These are phyloP conservation scores for Eilema caniola DNA, from an alignment of 2,888 invertebrate species.

Conservation along the genomic window DNA sequence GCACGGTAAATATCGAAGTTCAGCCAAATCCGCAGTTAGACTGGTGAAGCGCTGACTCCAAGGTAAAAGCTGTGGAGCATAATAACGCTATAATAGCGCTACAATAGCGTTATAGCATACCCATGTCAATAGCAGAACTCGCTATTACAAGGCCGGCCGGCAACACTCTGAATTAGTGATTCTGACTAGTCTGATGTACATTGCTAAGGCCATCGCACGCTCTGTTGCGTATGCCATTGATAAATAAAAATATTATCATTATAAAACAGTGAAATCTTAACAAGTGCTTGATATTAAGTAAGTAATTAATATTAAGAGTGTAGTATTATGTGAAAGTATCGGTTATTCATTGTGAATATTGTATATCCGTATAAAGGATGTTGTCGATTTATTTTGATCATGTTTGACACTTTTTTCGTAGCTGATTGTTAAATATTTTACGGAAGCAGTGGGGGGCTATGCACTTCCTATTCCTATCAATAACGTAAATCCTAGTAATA, in stretches of 20 bases:
- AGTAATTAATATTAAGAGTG: not conserved
- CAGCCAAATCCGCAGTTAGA: too few species aligned
- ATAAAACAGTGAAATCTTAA: not conserved
- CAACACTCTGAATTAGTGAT: not conserved
- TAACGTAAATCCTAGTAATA: not conserved
- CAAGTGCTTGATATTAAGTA: not conserved
- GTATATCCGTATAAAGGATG: not conserved
- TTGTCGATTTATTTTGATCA: conserved; percentile 4
- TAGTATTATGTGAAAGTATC: not conserved
- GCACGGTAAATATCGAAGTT: too few species aligned
- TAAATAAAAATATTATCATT: not conserved
- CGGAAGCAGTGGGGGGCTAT: not conserved
- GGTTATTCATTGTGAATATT: not conserved
- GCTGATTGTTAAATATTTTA: conserved; percentile 1
- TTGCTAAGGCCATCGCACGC: not conserved
- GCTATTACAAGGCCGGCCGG: not conserved
- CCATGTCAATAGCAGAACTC: not conserved
- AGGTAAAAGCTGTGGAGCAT: too few species aligned
- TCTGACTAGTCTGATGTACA: not conserved
- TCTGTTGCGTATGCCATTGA: not conserved
- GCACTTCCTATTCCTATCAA: not conserved
- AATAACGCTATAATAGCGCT: not conserved
- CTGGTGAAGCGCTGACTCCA: too few species aligned
- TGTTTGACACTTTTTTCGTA: conserved; percentile 3
- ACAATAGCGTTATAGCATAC: not conserved